Percentiles rank a stretch among this genome's conserved stretches.
Evolutionary conservation across 2,888 invertebrate species (phyloP).

Genomic region (Drosophila longiperda): DNA sequence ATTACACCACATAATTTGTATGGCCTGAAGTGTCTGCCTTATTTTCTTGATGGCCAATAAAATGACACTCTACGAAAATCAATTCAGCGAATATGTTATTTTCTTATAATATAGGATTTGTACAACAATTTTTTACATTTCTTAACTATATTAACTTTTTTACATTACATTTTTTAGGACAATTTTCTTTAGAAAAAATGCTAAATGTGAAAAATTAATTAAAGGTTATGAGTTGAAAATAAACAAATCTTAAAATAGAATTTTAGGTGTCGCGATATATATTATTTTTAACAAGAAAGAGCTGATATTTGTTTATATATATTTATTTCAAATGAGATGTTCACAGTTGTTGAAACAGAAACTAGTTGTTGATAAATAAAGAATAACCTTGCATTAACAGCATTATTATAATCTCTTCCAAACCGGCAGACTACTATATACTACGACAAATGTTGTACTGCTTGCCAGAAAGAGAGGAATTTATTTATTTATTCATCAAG

Average conservation of each 20-base stretch:
- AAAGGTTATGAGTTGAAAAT: too few relatives aligned
- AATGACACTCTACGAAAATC: accelerated
- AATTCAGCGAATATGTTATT: too few relatives aligned
- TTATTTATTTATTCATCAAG: background rate
- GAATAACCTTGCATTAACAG: background rate
- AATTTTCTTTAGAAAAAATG: too few relatives aligned
- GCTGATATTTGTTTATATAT: background rate
- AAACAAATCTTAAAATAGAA: background rate
- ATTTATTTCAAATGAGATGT: background rate
- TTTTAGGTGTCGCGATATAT: background rate
- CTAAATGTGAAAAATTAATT: too few relatives aligned
- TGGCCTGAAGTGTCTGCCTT: background rate
- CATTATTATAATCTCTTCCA: background rate
- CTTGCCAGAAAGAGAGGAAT: background rate
- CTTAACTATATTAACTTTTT: background rate
- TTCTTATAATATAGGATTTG: background rate
- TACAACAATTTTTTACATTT: background rate
- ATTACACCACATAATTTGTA: background rate
- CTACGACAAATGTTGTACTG: background rate
- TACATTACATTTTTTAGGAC: too few relatives aligned
- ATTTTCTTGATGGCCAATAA: background rate
- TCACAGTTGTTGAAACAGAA: background rate
- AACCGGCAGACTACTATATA: background rate
- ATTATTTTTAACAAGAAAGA: background rate
- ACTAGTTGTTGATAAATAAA: background rate